Base-by-base conservation (phyloP, 2,888 invertebrate species). In the Dolichomitus sp. region DNA sequence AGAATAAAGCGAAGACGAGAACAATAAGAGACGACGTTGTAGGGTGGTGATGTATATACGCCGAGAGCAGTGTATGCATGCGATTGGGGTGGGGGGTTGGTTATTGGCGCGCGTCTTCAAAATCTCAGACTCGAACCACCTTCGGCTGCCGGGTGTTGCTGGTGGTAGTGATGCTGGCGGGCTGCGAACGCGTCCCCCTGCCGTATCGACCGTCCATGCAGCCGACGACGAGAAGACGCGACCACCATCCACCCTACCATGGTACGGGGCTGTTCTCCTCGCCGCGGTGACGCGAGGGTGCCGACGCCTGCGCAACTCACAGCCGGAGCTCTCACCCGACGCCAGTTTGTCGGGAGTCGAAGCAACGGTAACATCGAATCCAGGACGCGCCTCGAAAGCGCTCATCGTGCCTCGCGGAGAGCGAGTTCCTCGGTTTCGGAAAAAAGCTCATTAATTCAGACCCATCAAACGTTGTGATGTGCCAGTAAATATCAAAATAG, bases 271-370 rank as follows among this genome's bases (percentile, higher is more conserved):
- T 73, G 80, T 83, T 77, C 69, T 77, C 77, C 69, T 73, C 80
- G 73, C 73, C 61, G 73, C 77, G 68, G 69, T 83, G 83, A 77
- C 76, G 83, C 79, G 75, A 83, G 57, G 72, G 82, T 76, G 76
- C 82, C 81, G 78, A 85, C 84, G 92, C 92, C 89, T 91, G 93
- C 93, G 92, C 92, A 92, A 81, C 87, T 87, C 81, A 50, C 59
- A 72, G 70, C 61, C 79, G 78, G 82, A 87, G 86, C 86, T 85
- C 88, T 88, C 87, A 86, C 86, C 88, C 87, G 90, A 91, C 91
- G 91, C 91, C 93, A 93, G 93, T 93, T 90, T 90, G 92, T 92
- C 93, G 93, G 91, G 91, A 91, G 90, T 91, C 89, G 91, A 90
- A 91, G 91, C 89, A 88, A 90, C 90, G 91, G 86, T 87, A 90